Conservation (phyloP, 2,888 invertebrate species). For the Nymphalis c-album region DNA sequence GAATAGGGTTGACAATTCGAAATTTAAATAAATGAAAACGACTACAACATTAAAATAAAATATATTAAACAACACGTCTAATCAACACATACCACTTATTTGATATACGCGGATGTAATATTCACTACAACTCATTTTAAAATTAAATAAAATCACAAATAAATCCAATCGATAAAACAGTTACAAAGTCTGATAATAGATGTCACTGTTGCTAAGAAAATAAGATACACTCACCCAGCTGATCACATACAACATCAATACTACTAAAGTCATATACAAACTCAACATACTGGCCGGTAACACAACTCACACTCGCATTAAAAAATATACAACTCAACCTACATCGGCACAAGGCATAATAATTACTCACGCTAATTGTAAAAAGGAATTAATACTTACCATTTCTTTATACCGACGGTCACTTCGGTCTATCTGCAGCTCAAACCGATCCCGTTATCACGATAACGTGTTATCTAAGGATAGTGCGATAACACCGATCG, state of each 20-base stretch:
- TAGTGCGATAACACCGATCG: constrained; percentile 15
- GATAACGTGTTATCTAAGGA: constrained; percentile 40
- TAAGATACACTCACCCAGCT: constrained; percentile 49
- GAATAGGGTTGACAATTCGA: constrained; percentile 27
- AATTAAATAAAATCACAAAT: background rate
- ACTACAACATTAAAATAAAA: too few species aligned
- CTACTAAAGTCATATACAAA: constrained; percentile 45
- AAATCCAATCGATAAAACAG: background rate
- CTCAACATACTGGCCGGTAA: constrained; percentile 43
- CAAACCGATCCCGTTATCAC: constrained; percentile 43
- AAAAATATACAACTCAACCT: constrained; percentile 36
- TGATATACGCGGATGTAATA: too few species aligned
- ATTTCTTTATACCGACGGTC: constrained; percentile 60
- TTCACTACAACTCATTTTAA: background rate
- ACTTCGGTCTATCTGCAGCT: constrained; percentile 54
- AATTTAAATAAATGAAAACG: background rate
- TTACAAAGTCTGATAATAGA: background rate
- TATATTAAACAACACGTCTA: too few species aligned
- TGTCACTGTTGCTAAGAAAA: background rate
- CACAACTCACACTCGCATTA: constrained; percentile 24
- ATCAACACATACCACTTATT: too few species aligned
- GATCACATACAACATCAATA: constrained; percentile 50
- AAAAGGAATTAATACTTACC: constrained; percentile 63
- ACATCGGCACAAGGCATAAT: constrained; percentile 21
- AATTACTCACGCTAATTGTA: constrained; percentile 47